Conservation (phyloP, 2,888 invertebrate species). For the Rhopalosiphum nymphaeae region DNA sequence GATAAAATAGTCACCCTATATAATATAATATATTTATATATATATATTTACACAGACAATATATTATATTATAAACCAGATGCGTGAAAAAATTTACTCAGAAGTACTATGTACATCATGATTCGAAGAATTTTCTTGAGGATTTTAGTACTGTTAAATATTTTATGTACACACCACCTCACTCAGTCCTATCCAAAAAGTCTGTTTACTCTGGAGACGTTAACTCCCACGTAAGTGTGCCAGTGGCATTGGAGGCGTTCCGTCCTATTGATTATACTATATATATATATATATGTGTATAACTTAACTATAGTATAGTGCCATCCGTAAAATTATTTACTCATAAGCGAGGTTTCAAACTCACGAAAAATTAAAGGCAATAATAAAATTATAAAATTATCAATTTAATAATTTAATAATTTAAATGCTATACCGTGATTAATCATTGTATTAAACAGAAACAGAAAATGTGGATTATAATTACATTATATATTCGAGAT, state of each 20-base stretch:
- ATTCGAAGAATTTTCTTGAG: background rate
- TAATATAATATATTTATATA: too few relatives aligned
- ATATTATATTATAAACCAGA: too few relatives aligned
- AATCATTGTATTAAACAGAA: background rate
- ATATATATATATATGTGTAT: background rate
- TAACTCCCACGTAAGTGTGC: background rate
- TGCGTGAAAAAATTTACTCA: background rate
- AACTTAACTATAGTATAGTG: background rate
- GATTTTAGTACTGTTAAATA: background rate
- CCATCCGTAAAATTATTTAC: background rate
- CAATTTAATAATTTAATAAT: background rate
- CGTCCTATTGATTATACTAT: slow-evolving; percentile 19
- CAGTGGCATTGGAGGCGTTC: background rate
- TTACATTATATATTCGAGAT: background rate
- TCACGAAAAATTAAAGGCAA: background rate
- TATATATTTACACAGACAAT: too few relatives aligned
- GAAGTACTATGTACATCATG: background rate
- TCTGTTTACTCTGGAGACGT: slow-evolving; percentile 17
- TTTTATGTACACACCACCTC: background rate
- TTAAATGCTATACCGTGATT: background rate
- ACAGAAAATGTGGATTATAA: background rate
- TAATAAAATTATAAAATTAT: background rate
- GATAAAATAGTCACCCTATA: too few relatives aligned
- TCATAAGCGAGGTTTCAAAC: background rate
- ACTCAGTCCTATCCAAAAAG: background rate